Evolutionary conservation across 2,797 vertebrate species (phyloP).

Genomic region (Uromys caudimaculatus): DNA sequence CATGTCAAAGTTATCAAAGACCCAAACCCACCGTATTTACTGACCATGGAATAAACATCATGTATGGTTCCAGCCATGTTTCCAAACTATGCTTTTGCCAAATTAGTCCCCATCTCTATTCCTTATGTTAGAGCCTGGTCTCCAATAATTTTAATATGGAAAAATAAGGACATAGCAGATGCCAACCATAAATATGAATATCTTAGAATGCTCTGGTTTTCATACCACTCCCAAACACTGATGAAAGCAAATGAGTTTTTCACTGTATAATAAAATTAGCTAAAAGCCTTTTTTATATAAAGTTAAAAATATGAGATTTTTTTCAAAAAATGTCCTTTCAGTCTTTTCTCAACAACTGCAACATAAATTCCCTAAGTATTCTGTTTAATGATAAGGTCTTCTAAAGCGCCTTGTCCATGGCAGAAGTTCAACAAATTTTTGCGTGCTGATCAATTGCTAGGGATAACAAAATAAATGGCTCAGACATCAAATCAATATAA

Average conservation of each 20-base stretch:
- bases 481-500: background rate
- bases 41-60: background rate
- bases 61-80: background rate
- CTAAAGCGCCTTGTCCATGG: background rate
- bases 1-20: background rate
- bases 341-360: background rate
- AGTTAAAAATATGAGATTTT: background rate
- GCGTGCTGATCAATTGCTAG: constrained; percentile 1
- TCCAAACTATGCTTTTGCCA: background rate
- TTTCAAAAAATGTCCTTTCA: background rate
- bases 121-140: background rate
- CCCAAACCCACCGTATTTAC: background rate
- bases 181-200: background rate
- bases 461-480: constrained; percentile 47
- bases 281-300: background rate
- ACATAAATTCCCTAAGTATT: constrained; percentile 3
- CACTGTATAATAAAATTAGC: background rate
- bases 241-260: background rate
- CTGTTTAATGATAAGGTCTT: background rate
- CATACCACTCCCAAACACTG: background rate
- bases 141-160: background rate
- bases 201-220: background rate
- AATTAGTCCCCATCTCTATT: background rate
- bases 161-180: background rate
- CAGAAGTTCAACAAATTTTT: constrained; percentile 50